Percentiles rank a stretch among this genome's conserved stretches.
Evolutionary conservation across 1,140 invertebrate species (phyloP).

Genomic region (Lepidurus apus): DNA sequence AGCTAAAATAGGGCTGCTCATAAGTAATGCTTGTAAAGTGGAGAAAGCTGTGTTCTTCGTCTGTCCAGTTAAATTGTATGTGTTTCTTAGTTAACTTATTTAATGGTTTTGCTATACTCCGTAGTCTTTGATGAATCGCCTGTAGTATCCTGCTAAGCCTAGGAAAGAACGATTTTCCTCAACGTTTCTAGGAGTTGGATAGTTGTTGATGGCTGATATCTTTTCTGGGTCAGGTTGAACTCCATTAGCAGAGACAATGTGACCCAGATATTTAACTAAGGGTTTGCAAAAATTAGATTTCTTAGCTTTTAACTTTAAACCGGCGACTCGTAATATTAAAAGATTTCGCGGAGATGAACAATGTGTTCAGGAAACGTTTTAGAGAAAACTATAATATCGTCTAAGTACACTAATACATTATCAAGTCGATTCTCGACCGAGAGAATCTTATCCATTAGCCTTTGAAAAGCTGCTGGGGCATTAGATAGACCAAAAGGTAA

Average conservation of each 20-base stretch:
- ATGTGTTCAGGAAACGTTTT: too few species aligned
- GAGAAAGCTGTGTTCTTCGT: neutral
- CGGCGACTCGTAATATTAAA: too few species aligned
- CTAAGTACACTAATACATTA: too few species aligned
- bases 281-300: too few species aligned
- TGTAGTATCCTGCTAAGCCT: conserved; percentile 43
- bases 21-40: neutral
- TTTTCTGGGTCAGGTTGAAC: conserved; percentile 30
- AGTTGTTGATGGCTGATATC: conserved; percentile 30
- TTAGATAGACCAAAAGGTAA: too few species aligned
- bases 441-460: too few species aligned
- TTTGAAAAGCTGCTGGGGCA: too few species aligned
- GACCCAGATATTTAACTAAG: too few species aligned
- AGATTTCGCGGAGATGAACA: too few species aligned
- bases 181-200: conserved; percentile 31
- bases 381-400: too few species aligned
- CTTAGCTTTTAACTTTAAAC: too few species aligned
- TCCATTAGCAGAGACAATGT: neutral
- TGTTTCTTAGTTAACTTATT: conserved; percentile 31
- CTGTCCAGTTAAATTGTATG: neutral
- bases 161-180: conserved; percentile 40
- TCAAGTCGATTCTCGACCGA: too few species aligned
- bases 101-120: conserved; percentile 37
- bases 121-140: conserved; percentile 41
- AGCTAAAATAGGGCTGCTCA: neutral